Evolutionary conservation across 2,888 invertebrate genomes (phyloP).

Genomic region (Drosophila villosipedis): DNA sequence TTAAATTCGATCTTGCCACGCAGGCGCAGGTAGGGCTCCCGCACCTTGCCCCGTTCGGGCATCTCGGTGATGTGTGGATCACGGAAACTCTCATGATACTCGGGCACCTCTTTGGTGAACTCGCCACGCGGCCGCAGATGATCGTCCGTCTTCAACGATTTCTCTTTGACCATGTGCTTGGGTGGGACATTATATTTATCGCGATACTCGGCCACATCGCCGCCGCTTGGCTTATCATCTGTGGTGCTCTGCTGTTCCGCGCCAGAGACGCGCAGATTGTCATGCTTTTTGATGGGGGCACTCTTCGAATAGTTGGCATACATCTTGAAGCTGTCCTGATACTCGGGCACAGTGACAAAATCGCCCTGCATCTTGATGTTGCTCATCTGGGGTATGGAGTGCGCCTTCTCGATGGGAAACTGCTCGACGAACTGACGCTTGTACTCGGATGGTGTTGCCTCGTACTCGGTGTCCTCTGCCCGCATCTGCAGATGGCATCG

Average conservation of each 20-base stretch:
- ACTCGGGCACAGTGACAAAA: constrained; percentile 83
- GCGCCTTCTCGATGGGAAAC: constrained; percentile 83
- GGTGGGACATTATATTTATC: constrained; percentile 83
- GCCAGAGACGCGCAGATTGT: constrained; percentile 82
- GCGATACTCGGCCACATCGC: constrained; percentile 81
- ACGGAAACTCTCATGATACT: constrained; percentile 85
- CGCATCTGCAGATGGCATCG: constrained; percentile 77
- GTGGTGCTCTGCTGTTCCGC: constrained; percentile 61
- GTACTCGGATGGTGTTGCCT: constrained; percentile 83
- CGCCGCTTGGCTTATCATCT: constrained; percentile 14
- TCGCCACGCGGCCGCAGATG: constrained; percentile 82
- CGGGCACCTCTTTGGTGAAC: constrained; percentile 83
- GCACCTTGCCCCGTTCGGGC: constrained; percentile 84
- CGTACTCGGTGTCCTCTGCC: constrained; percentile 61
- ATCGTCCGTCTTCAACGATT: constrained; percentile 79
- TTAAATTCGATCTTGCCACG: constrained; percentile 85
- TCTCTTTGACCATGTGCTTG: constrained; percentile 70
- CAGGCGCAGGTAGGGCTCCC: constrained; percentile 83
- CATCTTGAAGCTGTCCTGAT: constrained; percentile 84
- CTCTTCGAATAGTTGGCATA: constrained; percentile 84
- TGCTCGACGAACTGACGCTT: constrained; percentile 82
- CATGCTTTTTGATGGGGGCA: constrained; percentile 84
- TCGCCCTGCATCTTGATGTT: constrained; percentile 83
- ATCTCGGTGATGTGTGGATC: constrained; percentile 83
- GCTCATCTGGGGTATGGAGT: constrained; percentile 85